Base-by-base conservation (phyloP, 2,797 vertebrate species). In the Hyperoplus immaculatus region DNA sequence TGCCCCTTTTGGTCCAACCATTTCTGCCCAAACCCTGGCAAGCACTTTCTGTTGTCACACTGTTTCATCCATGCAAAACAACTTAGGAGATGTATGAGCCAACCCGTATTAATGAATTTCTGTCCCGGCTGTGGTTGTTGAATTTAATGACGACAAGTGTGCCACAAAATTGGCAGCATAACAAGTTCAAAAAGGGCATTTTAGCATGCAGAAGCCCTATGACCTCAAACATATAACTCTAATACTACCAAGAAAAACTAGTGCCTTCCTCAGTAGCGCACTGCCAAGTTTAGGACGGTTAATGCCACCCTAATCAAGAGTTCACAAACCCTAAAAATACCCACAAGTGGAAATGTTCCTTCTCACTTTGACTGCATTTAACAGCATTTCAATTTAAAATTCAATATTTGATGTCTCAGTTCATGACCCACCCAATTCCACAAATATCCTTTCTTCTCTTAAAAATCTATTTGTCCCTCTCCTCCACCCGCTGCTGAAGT, bases 391-490 rank as follows among this genome's bases (percentile, higher is more conserved):
- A 76, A 88, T 85, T 66, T 72, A 61, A 80, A 62, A 75, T 70
- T 80, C 75, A 67, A 84, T 85, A 82, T 82, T 77, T 81, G 29
- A 85, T 82, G 74, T 73, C 78, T 75, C 54, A 72, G 83, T 86
- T 89, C 79, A 77, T 63, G 78, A 85, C 82, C 81, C 55, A 5
- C 14, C 41, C 61, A 60, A 55, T 81, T 83, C 36, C 45, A 80
- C 68, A 85, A 75, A 82, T 75, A 69, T 77, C n/a, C 29, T 73
- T 75, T 75, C 49, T 47, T 69, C 43, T 77, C 21, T 59, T 49
- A 61, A 75, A 80, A 80, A 84, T 78, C 61, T 55, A 75, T 88
- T 68, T 64, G 47, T 83, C 58, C 12, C 43, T 63, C 62, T 69
- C 16, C 49, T 64, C 46, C 59, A 14, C 21, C 66, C n/a, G 56